Percentiles rank a stretch among this genome's conserved stretches.
Evolutionary conservation across 2,888 invertebrate species (phyloP).

Genomic region (Drosophila neutralis): DNA sequence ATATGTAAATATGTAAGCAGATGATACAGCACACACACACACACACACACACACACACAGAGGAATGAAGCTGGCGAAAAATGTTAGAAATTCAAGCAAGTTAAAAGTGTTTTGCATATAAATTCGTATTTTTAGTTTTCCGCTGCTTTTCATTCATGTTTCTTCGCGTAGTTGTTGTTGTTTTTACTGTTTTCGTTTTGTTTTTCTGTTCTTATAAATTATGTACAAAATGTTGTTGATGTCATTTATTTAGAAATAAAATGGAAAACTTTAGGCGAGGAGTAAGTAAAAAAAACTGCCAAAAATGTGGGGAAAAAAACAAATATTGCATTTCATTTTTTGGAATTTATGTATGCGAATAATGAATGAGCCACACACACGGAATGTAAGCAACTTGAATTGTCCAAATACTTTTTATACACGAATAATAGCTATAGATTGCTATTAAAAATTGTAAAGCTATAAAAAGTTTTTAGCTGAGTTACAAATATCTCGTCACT

Average conservation of each 20-base stretch:
- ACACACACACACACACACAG: background rate
- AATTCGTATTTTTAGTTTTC: constrained; percentile 64
- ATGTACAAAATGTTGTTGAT: constrained; percentile 66
- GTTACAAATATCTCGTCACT: constrained; percentile 5
- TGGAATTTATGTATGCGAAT: background rate
- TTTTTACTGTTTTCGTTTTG: constrained; percentile 28
- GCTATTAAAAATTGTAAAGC: constrained; percentile 2
- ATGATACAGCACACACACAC: constrained; percentile 14
- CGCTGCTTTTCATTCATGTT: constrained; percentile 60
- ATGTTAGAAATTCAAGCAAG: constrained; percentile 68
- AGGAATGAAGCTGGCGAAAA: constrained; percentile 57
- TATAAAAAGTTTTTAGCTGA: constrained; percentile 17
- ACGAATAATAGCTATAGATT: constrained; percentile 5
- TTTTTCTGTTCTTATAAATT: constrained; percentile 51
- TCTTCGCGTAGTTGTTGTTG: constrained; percentile 32
- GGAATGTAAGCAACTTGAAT: background rate
- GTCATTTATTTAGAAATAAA: constrained; percentile 49
- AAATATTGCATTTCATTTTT: constrained; percentile 5
- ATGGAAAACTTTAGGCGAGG: constrained; percentile 33
- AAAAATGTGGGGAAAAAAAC: background rate
- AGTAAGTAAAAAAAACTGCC: background rate
- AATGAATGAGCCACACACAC: background rate
- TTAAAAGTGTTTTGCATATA: constrained; percentile 70
- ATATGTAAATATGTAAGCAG: constrained; percentile 1
- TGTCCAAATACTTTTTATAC: background rate